Conservation (phyloP, 1,140 invertebrate species). For the Diabrotica undecimpunctata region DNA sequence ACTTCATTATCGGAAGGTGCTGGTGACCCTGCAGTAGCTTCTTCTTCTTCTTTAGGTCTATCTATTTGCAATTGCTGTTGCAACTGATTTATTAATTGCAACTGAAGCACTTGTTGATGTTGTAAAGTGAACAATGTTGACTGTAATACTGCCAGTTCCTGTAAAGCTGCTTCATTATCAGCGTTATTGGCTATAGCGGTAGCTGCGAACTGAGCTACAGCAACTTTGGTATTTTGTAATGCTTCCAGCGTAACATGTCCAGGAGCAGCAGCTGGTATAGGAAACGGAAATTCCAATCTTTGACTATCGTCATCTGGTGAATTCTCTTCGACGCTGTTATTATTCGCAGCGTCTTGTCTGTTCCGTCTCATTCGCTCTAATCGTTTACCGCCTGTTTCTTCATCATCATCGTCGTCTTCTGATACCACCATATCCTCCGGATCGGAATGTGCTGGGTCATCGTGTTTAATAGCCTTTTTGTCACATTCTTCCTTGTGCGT, state of each 20-base stretch:
- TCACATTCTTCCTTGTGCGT: slow-evolving; percentile 54
- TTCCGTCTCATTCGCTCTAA: slow-evolving; percentile 62
- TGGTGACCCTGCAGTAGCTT: slow-evolving; percentile 49
- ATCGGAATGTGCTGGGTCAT: slow-evolving; percentile 59
- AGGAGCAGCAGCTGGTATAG: slow-evolving; percentile 54
- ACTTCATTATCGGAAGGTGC: slow-evolving; percentile 46
- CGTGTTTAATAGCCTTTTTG: slow-evolving; percentile 54
- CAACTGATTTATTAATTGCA: slow-evolving; percentile 88
- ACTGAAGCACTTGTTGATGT: slow-evolving; percentile 90
- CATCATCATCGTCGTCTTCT: slow-evolving; percentile 57
- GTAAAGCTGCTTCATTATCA: slow-evolving; percentile 80
- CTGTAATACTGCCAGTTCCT: slow-evolving; percentile 83
- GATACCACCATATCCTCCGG: slow-evolving; percentile 62
- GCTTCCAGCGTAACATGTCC: slow-evolving; percentile 86
- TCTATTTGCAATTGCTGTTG: slow-evolving; percentile 85
- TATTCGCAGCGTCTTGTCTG: slow-evolving; percentile 72
- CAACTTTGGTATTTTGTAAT: slow-evolving; percentile 89
- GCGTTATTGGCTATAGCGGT: slow-evolving; percentile 74
- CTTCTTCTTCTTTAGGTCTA: slow-evolving; percentile 52
- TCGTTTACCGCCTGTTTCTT: slow-evolving; percentile 50
- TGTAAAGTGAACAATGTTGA: slow-evolving; percentile 88
- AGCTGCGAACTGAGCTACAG: slow-evolving; percentile 89
- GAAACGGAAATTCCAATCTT: slow-evolving; percentile 57
- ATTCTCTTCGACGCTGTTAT: slow-evolving; percentile 63
- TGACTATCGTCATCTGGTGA: slow-evolving; percentile 51